phyloP scores from a whole-genome alignment of 2,113 vertebrate genomes.

The Xiphorhynchus elegans region DNA sequence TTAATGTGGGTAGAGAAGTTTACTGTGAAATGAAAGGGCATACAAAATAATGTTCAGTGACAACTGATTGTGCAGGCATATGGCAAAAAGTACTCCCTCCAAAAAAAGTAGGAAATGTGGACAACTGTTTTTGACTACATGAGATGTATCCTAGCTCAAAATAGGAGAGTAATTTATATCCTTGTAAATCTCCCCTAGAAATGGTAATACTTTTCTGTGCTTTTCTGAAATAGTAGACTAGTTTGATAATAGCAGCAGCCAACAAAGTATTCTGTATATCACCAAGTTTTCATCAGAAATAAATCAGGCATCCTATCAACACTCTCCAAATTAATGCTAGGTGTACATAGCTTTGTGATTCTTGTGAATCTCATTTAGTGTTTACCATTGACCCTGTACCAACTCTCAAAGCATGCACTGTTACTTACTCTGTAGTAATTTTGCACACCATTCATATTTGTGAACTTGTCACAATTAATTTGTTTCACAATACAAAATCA shows the following conservation, averaged over 20 bases:
- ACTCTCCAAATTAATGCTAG: background rate
- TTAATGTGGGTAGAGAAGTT: background rate
- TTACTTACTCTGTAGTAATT: background rate
- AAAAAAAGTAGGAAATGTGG: background rate
- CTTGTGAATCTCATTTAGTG: background rate
- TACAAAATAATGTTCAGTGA: background rate
- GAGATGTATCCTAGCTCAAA: background rate
- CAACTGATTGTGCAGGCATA: background rate
- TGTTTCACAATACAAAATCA: background rate
- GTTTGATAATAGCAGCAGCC: background rate
- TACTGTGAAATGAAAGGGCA: background rate
- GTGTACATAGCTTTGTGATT: background rate
- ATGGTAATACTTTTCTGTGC: background rate
- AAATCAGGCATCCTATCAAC: background rate
- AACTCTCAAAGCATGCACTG: rapidly evolving
- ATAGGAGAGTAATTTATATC: background rate
- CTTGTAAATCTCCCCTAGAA: background rate
- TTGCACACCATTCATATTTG: background rate
- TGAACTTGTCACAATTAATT: background rate
- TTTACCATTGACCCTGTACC: background rate
- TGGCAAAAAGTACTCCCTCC: background rate
- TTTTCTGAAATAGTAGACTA: background rate
- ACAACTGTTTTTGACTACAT: background rate
- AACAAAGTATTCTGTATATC: background rate
- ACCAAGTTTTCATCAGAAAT: constrained; percentile 1